Base-by-base conservation (phyloP, 2,797 vertebrate species). In the Hozukius guyotensis region DNA sequence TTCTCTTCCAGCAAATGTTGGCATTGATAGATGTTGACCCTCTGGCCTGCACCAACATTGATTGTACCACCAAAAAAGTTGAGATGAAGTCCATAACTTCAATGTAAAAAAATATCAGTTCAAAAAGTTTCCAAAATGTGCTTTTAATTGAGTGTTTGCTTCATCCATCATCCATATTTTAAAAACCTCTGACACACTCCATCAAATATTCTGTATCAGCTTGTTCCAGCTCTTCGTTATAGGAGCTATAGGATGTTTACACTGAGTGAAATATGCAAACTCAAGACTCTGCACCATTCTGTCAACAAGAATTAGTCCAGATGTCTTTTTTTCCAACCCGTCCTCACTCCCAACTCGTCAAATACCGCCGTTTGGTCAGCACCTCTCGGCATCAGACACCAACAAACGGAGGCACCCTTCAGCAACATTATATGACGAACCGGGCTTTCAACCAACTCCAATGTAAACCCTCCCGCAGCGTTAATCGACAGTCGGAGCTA, bases 321-420 rank as follows among this genome's bases (percentile, higher is more conserved):
- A 65, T 29, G 18, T 52, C 18, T 29, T 32, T 20, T 64, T 53
- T 8, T 31, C n/a, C 38, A 42, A 7, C 38, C 14, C 38, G 16
- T 46, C 16, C 16, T 46, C 42, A 46, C 42, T 46, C 2, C 42
- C 16, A 18, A 46, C 16, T 46, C 1, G 7, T 46, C 16, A 46
- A 46, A 46, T 46, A 46, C 42, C 42, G 16, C 42, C 0, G 6
- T 46, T 46, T 46, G 1, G 42, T 46, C 42, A 46, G 7, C 16
- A 0, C 6, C 16, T 0, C 1, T 46, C 42, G 0, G 42, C 7
- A 46, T 46, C 42, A 46, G 42, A 46, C 16, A 46, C 16, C 42
- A 18, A 46, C 16, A 16, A 16, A 46, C 16, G 5, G 46, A 49
- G 18, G 46, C 18, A 49, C 0, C 46, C 18, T 49, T 20, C 7